These are phyloP conservation scores for Zhuqinia jingwanae DNA, from an alignment of 2,888 invertebrate species.

Conservation along the genomic window DNA sequence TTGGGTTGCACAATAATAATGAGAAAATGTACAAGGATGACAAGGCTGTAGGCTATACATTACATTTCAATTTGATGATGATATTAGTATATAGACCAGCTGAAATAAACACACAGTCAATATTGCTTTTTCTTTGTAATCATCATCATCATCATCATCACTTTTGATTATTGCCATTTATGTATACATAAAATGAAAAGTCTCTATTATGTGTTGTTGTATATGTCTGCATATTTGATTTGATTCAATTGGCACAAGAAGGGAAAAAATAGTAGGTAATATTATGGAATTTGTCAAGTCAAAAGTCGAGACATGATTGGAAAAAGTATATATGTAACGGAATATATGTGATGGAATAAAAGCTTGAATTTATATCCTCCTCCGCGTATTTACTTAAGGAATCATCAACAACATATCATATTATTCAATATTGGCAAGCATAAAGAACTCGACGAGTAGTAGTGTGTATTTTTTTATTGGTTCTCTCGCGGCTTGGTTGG, in stretches of 20 bases:
- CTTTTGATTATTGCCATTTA: conserved; percentile 33
- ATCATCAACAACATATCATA: conserved; percentile 69
- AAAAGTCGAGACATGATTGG: conserved; percentile 50
- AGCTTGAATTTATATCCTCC: conserved; percentile 52
- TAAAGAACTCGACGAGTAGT: neutral
- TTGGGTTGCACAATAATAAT: conserved; percentile 35
- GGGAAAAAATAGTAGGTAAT: neutral
- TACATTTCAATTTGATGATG: conserved; percentile 53
- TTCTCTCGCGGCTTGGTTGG: conserved; percentile 7
- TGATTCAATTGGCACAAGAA: conserved; percentile 69
- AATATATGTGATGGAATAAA: conserved; percentile 36
- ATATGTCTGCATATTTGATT: conserved; percentile 60
- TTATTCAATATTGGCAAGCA: conserved; percentile 43
- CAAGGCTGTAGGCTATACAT: conserved; percentile 62
- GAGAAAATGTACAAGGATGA: conserved; percentile 55
- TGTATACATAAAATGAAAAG: neutral
- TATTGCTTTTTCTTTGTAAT: conserved; percentile 66
- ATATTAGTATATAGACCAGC: neutral
- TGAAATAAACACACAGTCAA: conserved; percentile 60
- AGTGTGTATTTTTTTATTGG: neutral
- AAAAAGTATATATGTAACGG: conserved; percentile 39
- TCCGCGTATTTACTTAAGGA: conserved; percentile 76
- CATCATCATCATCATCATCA: conserved; percentile 13
- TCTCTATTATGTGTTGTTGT: neutral
- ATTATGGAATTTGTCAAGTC: conserved; percentile 65